Evolutionary conservation across 2,797 vertebrate species (phyloP).

Genomic region (Sparus aurata): DNA sequence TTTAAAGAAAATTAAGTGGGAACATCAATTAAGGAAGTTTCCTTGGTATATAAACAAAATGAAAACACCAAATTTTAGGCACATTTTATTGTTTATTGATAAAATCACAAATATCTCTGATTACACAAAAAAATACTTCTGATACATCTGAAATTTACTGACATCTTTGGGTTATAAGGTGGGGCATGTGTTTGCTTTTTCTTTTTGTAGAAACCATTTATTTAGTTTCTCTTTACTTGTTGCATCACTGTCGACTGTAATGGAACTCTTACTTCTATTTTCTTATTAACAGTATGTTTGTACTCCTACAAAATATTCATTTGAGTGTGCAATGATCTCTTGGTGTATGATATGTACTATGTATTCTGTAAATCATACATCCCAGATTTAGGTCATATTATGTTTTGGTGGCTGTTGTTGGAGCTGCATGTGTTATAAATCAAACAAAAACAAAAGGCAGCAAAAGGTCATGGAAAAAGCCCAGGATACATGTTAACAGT

Average conservation of each 20-base stretch:
- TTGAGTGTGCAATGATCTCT: no score
- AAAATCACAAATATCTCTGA: background rate
- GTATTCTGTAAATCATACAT: no score
- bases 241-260: no score
- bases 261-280: no score
- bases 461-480: background rate
- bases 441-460: background rate
- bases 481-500: constrained; percentile 6
- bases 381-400: background rate
- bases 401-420: background rate
- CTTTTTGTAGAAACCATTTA: background rate
- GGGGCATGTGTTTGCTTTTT: no score
- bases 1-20: background rate
- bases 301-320: no score
- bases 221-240: background rate
- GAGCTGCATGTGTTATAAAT: no score
- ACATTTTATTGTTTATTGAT: background rate
- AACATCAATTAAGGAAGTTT: background rate
- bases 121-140: background rate
- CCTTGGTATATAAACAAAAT: no score
- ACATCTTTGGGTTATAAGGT: background rate
- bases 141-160: background rate
- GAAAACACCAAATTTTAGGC: background rate
- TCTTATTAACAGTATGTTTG: no score
- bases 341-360: no score